Evolutionary conservation across 2,113 vertebrate species (phyloP), one percentile per base, ranked within the genome.

Genomic region (Gopherus flavomarginatus): DNA sequence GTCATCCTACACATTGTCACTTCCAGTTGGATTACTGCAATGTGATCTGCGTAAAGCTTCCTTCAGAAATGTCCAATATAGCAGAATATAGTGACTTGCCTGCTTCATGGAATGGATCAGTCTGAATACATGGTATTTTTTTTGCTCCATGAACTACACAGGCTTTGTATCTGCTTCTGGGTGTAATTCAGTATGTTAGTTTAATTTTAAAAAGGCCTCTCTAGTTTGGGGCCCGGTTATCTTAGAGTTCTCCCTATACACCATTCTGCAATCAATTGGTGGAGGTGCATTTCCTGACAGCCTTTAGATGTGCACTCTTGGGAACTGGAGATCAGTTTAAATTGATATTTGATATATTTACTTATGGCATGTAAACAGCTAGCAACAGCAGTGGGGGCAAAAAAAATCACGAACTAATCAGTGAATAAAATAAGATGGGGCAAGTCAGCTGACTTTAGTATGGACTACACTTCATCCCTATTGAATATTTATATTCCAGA

Each of bases 171-270:
- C 87, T 88, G 79, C 29, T 31, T 47, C 92, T 95, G 96, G 86
- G 92, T 83, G 50, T 21, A 38, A 89, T 91, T 96, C 92, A 95
- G 94, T 50, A n/a, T 90, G 65, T 92, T 96, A n/a, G 47, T 38
- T 96, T 94, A 95, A 94, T 93, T 78, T 69, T 96, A 93, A 89
- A 96, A 96, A 94, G 81, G 90, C 93, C 53, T 88, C 59, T 89
- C 91, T 95, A 81, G 97, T 97, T 96, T 75, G 88, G 3, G 91
- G 54, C 65, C 81, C 92, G 26, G 75, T 87, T 1, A 2, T 91
- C 75, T 92, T 91, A 95, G 86, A 53, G 96, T 90, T 65, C 38
- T 83, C 93, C 57, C 47, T 57, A 91, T 53, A 83, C 57, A 3
- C 38, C 49, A 62, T 92, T 72, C 80, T 92, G 1, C 53, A 83